Evolutionary conservation across 2,113 vertebrate species (phyloP).

Genomic region (Ascaphus truei): DNA sequence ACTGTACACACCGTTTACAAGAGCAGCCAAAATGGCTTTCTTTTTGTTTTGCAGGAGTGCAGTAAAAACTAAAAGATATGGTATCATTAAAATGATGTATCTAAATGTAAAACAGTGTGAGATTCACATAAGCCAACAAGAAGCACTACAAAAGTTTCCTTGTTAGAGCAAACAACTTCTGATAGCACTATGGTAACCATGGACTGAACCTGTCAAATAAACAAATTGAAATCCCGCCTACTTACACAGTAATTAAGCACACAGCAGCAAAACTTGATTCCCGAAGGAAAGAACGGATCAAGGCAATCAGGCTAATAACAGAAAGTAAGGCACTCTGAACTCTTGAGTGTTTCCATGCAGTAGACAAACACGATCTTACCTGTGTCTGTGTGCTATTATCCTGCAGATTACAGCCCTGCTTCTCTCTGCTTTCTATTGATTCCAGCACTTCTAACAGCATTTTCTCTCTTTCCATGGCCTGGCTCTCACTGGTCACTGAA

Average conservation of each 20-base stretch:
- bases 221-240: not conserved
- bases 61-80: not conserved
- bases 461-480: constrained; percentile 68
- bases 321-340: not conserved
- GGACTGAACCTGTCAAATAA: not conserved
- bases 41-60: not conserved
- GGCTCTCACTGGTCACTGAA: constrained; percentile 63
- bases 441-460: constrained; percentile 68
- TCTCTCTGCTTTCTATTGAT: constrained; percentile 53
- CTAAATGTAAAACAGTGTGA: not conserved
- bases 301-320: not conserved
- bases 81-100: too few relatives aligned
- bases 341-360: not conserved
- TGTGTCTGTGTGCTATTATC: constrained; percentile 69
- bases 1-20: constrained; percentile 32
- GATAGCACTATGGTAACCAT: constrained; percentile 25
- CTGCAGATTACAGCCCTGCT: constrained; percentile 49
- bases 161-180: not conserved
- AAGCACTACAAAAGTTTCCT: not conserved
- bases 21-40: constrained; percentile 38
- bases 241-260: not conserved
- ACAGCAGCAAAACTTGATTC: not conserved
- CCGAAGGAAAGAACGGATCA: not conserved
- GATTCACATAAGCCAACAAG: not conserved
- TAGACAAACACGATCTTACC: constrained; percentile 61